phyloP scores from a whole-genome alignment of 2,797 vertebrate genomes.

The Meriones psammophilus region DNA sequence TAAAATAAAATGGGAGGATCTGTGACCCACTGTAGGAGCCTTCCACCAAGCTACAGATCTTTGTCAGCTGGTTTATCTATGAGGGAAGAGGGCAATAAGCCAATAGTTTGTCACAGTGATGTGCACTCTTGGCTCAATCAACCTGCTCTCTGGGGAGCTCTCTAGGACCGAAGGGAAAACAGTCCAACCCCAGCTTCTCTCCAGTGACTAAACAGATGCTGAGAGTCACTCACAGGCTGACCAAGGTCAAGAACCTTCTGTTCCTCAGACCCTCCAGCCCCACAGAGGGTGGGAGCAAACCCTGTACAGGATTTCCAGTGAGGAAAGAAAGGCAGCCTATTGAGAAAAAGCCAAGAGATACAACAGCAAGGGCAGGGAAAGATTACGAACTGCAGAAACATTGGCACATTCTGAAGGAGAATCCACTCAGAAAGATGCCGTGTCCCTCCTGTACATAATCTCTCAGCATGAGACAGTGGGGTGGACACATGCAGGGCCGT shows the following conservation, averaged over 20 bases:
- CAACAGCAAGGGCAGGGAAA: background rate
- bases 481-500: conserved; percentile 74
- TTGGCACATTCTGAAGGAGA: conserved; percentile 65
- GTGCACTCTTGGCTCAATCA: background rate
- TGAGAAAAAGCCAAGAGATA: conserved; percentile 49
- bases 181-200: background rate
- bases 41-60: background rate
- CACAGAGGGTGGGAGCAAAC: background rate
- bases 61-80: background rate
- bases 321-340: background rate
- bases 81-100: background rate
- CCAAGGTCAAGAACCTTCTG: background rate
- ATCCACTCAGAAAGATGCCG: conserved; percentile 48
- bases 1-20: background rate
- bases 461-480: background rate
- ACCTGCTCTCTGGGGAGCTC: background rate
- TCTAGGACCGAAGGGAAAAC: background rate
- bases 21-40: background rate
- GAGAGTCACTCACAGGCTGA: background rate
- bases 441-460: conserved; percentile 57
- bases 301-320: background rate
- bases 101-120: conserved; percentile 54
- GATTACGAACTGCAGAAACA: background rate
- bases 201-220: background rate
- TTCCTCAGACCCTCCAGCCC: background rate